Conservation (phyloP, 2,113 vertebrate species). For the Macroglossus sobrinus region DNA sequence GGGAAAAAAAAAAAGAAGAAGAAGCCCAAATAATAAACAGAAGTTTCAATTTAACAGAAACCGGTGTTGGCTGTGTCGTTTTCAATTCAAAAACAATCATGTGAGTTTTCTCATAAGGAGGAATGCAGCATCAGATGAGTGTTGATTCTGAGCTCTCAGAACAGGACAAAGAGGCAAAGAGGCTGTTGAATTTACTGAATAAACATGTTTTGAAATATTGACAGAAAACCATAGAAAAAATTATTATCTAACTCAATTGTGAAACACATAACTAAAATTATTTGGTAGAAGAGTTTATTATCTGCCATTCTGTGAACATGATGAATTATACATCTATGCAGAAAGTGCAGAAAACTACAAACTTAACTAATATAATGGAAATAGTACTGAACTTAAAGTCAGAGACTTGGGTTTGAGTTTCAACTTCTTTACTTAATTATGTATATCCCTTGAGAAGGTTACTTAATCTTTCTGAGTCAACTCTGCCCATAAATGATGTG, state of each 20-base stretch:
- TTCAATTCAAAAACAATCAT: neutral
- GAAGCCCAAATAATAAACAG: neutral
- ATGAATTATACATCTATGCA: neutral
- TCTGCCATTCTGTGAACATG: neutral
- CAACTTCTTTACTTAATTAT: neutral
- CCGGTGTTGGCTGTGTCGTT: neutral
- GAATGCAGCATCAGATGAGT: neutral
- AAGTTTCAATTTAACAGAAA: conserved; percentile 22
- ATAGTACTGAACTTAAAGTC: neutral
- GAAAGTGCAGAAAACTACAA: neutral
- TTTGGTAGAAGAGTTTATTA: conserved; percentile 9
- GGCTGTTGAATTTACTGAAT: neutral
- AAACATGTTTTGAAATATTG: neutral
- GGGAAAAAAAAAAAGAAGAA: neutral
- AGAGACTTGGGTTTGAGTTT: neutral
- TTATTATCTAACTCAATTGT: neutral
- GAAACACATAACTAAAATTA: neutral
- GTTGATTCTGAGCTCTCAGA: neutral
- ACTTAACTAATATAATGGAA: neutral
- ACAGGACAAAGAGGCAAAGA: neutral
- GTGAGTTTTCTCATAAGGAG: neutral
- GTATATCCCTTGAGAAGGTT: neutral
- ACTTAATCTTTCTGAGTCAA: neutral
- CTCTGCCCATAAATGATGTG: neutral
- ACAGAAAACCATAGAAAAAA: neutral